Conservation (phyloP, 2,113 vertebrate genomes). For the Anoplopoma fimbria region DNA sequence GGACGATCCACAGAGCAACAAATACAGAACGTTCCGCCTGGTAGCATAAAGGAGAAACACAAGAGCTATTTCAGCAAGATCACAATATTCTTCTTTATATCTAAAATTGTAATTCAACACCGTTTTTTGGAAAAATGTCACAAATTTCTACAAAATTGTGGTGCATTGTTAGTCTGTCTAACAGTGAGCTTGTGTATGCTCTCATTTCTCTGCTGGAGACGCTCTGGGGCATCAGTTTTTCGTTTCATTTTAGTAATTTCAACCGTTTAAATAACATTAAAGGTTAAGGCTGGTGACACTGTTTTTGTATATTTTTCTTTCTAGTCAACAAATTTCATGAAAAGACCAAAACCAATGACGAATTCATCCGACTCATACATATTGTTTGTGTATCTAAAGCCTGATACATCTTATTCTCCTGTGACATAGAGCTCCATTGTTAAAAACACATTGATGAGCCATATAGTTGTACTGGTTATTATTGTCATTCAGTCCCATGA, state of each 20-base stretch:
- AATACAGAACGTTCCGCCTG: conserved; percentile 95
- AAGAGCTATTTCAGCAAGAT: neutral
- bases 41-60: conserved; percentile 20
- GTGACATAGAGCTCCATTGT: neutral
- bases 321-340: neutral
- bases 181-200: neutral
- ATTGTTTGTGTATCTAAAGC: too few relatives aligned
- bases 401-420: neutral
- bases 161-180: neutral
- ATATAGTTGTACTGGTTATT: neutral
- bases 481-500: too few relatives aligned
- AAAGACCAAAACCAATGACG: neutral
- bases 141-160: neutral
- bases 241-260: neutral
- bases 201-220: too few relatives aligned
- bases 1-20: conserved; percentile 91
- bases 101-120: neutral
- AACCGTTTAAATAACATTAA: neutral
- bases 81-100: neutral
- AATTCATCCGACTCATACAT: too few relatives aligned
- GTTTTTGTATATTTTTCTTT: too few relatives aligned
- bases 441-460: neutral
- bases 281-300: neutral
- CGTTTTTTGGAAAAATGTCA: neutral
- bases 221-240: neutral